Conservation (phyloP, 2,113 vertebrate species). For the Numida meleagris region DNA sequence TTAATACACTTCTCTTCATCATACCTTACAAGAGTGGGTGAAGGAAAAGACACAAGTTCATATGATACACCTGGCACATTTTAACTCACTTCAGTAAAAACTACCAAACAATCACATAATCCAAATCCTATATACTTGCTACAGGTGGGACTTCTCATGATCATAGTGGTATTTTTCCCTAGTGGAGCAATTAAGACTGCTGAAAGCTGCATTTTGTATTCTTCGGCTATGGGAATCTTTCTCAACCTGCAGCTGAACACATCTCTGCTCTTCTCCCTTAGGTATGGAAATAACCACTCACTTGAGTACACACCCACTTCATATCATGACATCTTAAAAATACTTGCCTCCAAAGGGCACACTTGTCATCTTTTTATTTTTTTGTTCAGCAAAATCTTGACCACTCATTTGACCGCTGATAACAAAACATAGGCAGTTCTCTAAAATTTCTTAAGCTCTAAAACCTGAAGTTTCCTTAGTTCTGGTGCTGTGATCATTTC, state of each 20-base stretch:
- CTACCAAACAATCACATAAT: background rate
- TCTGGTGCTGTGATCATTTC: background rate
- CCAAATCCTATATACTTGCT: background rate
- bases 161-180: background rate
- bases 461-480: background rate
- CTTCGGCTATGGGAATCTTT: background rate
- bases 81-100: background rate
- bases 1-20: conserved; percentile 89
- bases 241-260: background rate
- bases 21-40: conserved; percentile 84
- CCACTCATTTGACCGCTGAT: background rate
- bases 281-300: background rate
- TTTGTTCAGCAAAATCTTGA: background rate
- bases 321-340: background rate
- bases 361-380: background rate
- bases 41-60: conserved; percentile 63
- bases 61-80: background rate
- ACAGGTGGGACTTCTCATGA: background rate
- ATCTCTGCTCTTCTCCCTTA: background rate
- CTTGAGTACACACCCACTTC: background rate
- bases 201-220: background rate
- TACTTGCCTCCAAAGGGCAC: background rate
- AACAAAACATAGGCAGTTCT: background rate
- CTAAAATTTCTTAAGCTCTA: background rate
- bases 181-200: background rate